Conservation (phyloP, 1,140 invertebrate genomes). For the Sitobion miscanthi region DNA sequence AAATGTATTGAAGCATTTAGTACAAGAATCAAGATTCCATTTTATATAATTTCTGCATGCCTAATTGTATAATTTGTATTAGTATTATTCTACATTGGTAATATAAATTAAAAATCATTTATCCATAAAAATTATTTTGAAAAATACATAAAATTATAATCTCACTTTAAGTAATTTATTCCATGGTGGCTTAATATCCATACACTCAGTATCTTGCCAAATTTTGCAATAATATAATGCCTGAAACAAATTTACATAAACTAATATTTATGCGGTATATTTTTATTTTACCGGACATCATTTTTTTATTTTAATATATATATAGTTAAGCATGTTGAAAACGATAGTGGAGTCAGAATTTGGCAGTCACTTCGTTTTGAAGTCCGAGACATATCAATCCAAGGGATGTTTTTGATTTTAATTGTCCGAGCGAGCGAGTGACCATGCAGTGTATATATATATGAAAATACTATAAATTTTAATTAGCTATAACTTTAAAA, state of each 20-base stretch:
- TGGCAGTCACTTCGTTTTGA: no score
- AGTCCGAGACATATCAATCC: no score
- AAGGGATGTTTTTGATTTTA: no score
- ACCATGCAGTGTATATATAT: no score
- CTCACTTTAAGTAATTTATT: constrained; percentile 46
- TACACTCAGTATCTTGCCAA: constrained; percentile 54
- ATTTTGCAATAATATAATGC: constrained; percentile 50
- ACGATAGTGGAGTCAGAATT: no score
- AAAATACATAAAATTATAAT: background rate
- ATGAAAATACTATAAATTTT: no score
- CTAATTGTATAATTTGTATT: constrained; percentile 60
- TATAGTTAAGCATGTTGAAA: no score
- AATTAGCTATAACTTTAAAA: no score
- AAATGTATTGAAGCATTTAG: constrained; percentile 81
- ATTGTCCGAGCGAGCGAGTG: no score
- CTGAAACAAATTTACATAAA: constrained; percentile 6
- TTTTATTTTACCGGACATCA: no score
- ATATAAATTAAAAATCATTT: background rate
- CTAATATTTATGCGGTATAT: background rate
- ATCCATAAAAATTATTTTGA: background rate
- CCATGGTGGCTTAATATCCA: constrained; percentile 32
- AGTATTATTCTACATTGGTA: background rate
- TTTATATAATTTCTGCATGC: constrained; percentile 85
- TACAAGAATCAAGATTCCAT: constrained; percentile 85
- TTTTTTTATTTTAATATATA: no score